Conservation (phyloP, 2,113 vertebrate genomes). For the Thunnus thynnus region DNA sequence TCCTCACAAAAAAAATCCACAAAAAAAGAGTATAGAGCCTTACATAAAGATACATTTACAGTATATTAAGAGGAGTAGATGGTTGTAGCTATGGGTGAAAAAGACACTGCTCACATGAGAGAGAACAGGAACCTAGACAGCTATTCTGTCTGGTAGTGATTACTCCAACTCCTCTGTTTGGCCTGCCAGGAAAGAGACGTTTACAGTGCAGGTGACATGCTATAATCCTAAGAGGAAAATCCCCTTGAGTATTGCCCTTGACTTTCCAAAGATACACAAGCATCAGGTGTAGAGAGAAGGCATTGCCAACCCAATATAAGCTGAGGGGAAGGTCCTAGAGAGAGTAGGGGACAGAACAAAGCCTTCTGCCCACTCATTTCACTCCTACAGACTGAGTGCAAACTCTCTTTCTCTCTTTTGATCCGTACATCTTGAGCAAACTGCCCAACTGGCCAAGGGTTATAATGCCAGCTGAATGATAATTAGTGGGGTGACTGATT, state of each 20-base stretch:
- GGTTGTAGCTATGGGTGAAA: not conserved
- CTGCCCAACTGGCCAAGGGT: not conserved
- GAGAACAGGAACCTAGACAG: slow-evolving; percentile 15
- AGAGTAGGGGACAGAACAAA: not conserved
- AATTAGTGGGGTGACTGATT: too few relatives aligned
- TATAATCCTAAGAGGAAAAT: slow-evolving; percentile 41
- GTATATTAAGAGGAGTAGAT: not conserved
- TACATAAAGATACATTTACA: too few relatives aligned
- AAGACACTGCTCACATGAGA: slow-evolving; percentile 12
- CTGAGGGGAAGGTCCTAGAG: not conserved
- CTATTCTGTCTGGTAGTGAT: slow-evolving; percentile 37
- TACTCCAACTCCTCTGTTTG: slow-evolving; percentile 2
- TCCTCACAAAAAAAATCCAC: not conserved
- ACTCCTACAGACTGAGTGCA: not conserved
- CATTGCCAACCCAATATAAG: slow-evolving; percentile 6
- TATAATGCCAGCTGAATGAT: too few relatives aligned
- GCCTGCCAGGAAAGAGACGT: slow-evolving; percentile 44
- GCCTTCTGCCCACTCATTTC: not conserved
- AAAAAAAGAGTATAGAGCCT: not conserved
- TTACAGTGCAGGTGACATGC: slow-evolving; percentile 52
- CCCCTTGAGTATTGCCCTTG: not conserved
- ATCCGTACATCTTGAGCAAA: not conserved
- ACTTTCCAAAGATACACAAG: slow-evolving; percentile 35
- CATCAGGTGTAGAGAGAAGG: not conserved
- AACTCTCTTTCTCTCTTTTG: not conserved